Base-by-base conservation (phyloP, 2,797 vertebrate species). In the Staurois parvus region DNA sequence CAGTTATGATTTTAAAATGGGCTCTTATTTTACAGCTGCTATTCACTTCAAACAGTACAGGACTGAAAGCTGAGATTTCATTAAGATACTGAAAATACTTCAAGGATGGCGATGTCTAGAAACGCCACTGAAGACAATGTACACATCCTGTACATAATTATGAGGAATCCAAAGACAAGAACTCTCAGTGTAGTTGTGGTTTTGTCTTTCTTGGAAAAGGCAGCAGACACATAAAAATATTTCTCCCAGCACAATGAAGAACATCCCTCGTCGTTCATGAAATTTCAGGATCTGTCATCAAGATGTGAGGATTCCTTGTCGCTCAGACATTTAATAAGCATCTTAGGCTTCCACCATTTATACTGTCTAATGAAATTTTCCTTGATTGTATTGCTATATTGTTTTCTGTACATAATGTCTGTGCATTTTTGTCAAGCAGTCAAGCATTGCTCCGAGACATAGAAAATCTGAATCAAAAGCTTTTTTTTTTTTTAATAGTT, bases 11-110 rank as follows among this genome's bases (percentile, higher is more conserved):
- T 81, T 81, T 62, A 74, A 89, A 89, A 90, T 87, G 87, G 87
- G 84, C 88, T 91, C 90, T 90, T 79, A 88, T 92, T 90, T 91
- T 89, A 85, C 89, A 92, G 89, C 59, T 81, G 88, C 76, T 91
- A 87, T 89, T 92, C 91, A 92, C 83, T 88, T 88, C 85, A 92
- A 91, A 91, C 91, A 91, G 88, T 85, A 86, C 90, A 91, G 92
- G 91, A 66, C 37, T 37, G 34, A 52, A 62, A 59, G 42, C 30
- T 48, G 62, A 68, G 70, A 83, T 83, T 83, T 74, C 81, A 83
- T 83, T 83, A 83, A 83, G 81, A 83, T 92, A 90, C 87, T 81
- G 87, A 84, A 56, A 88, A 91, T 85, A 91, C 72, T 83, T 83
- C 72, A 83, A 83, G 72, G 72, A 83, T 68, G 81, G 56, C 15